Percentiles rank a stretch among this genome's conserved stretches.
Conservation (phyloP, 1,140 invertebrate genomes). For the Bursaphelenchus mucronatus region DNA sequence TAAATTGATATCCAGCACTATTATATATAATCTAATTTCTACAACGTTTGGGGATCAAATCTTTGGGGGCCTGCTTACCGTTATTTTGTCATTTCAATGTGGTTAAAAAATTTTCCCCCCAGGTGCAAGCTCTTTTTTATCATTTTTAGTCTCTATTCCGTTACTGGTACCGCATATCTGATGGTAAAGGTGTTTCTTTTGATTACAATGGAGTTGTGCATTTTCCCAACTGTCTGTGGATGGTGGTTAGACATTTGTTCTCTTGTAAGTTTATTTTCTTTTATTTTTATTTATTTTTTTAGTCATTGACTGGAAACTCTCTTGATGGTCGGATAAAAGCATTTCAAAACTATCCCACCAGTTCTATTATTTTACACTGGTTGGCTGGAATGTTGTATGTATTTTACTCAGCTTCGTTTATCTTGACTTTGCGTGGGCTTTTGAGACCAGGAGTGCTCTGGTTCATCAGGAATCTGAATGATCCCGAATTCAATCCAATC, state of each 20-base stretch:
- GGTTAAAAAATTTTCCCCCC: conserved; percentile 1
- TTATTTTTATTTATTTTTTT: conserved; percentile 17
- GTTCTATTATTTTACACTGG: conserved; percentile 97
- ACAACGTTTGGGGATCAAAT: too few relatives aligned
- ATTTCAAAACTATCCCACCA: conserved; percentile 81
- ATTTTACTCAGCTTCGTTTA: conserved; percentile 97
- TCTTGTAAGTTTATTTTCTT: conserved; percentile 63
- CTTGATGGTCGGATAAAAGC: conserved; percentile 72
- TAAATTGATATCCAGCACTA: too few relatives aligned
- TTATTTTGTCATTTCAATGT: not conserved
- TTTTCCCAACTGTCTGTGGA: conserved; percentile 90
- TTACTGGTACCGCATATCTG: conserved; percentile 88
- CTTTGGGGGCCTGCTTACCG: too few relatives aligned
- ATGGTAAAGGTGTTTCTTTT: conserved; percentile 88
- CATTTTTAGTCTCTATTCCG: conserved; percentile 68
- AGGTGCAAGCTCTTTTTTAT: not conserved
- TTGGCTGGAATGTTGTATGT: conserved; percentile 98
- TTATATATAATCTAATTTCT: too few relatives aligned
- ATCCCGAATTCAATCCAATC: conserved; percentile 95
- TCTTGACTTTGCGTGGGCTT: conserved; percentile 84
- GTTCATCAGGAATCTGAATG: conserved; percentile 80
- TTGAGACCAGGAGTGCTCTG: conserved; percentile 63
- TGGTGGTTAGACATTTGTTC: conserved; percentile 99
- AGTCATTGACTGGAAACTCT: conserved; percentile 50
- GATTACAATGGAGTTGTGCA: conserved; percentile 88